Evolutionary conservation across 2,888 invertebrate genomes (phyloP), one percentile per base, ranked within the genome.

Genomic region (Rhabditoides inermis): DNA sequence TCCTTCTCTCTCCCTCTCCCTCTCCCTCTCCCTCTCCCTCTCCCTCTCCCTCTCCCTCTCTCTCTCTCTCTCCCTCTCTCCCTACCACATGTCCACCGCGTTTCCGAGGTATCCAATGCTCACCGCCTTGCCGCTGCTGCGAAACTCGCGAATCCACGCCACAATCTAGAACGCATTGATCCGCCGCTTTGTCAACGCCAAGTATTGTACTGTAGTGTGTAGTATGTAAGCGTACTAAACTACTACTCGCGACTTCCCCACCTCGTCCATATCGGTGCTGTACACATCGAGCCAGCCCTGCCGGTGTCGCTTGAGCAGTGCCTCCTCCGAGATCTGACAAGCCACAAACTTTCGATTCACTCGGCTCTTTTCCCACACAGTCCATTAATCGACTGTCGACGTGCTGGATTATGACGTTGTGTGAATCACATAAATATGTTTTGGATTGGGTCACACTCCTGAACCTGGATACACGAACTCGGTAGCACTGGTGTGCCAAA

Each of bases 21-120:
- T n/a, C n/a, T n/a, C n/a, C n/a, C n/a, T n/a, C n/a, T n/a, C n/a
- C n/a, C n/a, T n/a, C n/a, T n/a, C n/a, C n/a, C n/a, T n/a, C n/a
- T n/a, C n/a, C n/a, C n/a, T n/a, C n/a, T n/a, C n/a, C n/a, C n/a
- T n/a, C n/a, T n/a, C n/a, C n/a, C n/a, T n/a, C n/a, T n/a, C n/a
- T n/a, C n/a, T n/a, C n/a, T n/a, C n/a, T n/a, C n/a, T n/a, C n/a
- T n/a, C n/a, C n/a, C n/a, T n/a, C n/a, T n/a, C n/a, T 35, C 56
- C 69, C 58, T 67, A 81, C 82, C 82, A 82, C 26, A 83, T 58
- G 61, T 79, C 78, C 2, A 82, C 82, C 15, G 82, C 74, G 68
- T 83, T 84, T 54, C 83, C 83, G 64, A 80, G 78, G 75, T 80
- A 83, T 39, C 82, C 83, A 52, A 83, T 82, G 61, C 83, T 83